Base-by-base conservation (phyloP, 2,797 vertebrate species). In the Simalia tracyae region DNA sequence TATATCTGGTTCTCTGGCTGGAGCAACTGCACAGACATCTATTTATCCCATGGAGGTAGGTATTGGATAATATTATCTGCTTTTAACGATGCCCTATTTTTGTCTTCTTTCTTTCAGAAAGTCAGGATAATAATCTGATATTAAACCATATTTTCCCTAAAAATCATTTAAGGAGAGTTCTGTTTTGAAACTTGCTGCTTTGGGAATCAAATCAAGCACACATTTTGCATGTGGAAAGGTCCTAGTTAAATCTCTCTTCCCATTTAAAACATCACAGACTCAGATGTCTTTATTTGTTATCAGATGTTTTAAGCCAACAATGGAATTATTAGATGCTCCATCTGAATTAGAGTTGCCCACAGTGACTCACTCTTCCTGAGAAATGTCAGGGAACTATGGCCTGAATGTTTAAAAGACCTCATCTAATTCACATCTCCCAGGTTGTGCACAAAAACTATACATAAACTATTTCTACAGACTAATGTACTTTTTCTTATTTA, bases 41-140 rank as follows among this genome's bases (percentile, higher is more conserved):
- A 99, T 99, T 96, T 99, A 99, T 94, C 99, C 99, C 76, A 98
- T 99, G 99, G 99, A 99, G 98, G 99, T 99, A 96, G 97, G 97
- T 81, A 90, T 46, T 91, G 90, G 84, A 91, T 15, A 56, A 92
- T 88, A 63, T 93, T 11, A 64, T 93, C 84, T 31, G 0, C 0
- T 0, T 89, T 15, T 36, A 91, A 94, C 56, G 54, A 46, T 50
- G 50, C 26, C 22, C 28, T 17, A 1, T 28, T 42, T 76, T 76
- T 46, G 42, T 42, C 12, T 59, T 9, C 50, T 2, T 26, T 46
- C 59, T 84, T 36, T 86, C 54, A 15, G 46, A 54, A 42, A 19
- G 61, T 6, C 46, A 24, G n/a, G 1, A 17, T n/a, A 46, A n/a
- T 9, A 81, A 81, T 81, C 19, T 42, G 42, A 81, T 81, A 81